Conservation (phyloP, 2,797 vertebrate genomes). For the Apodemus agrarius region DNA sequence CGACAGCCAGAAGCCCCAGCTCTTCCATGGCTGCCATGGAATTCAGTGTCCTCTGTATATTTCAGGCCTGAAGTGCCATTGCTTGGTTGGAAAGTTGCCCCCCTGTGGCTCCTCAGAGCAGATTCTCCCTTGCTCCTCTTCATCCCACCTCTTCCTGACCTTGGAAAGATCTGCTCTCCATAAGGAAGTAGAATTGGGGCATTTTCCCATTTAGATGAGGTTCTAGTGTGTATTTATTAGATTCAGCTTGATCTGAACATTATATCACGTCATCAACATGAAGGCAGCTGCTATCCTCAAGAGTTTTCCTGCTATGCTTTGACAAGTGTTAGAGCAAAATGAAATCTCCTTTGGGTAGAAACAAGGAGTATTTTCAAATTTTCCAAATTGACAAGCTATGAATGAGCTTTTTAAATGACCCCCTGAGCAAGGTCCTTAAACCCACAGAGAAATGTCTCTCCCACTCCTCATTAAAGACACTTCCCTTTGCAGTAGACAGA, state of each 20-base stretch:
- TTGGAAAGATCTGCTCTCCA: conserved; percentile 39
- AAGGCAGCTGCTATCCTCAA: conserved; percentile 56
- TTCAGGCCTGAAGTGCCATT: not conserved
- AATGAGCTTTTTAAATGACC: not conserved
- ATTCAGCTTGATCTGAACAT: conserved; percentile 66
- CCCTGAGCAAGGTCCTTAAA: not conserved
- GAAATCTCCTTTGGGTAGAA: not conserved
- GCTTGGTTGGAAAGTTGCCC: not conserved
- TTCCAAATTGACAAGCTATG: not conserved
- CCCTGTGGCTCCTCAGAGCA: not conserved
- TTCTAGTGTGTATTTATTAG: conserved; percentile 67
- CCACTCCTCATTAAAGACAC: not conserved
- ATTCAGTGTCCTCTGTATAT: not conserved
- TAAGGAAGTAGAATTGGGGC: conserved; percentile 39
- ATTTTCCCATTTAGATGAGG: conserved; percentile 67
- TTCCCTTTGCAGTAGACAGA: not conserved
- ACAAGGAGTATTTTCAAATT: not conserved
- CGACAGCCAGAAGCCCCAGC: not conserved
- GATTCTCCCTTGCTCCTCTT: not conserved
- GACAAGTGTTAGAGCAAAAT: not conserved
- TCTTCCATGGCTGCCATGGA: not conserved
- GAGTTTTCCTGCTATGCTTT: conserved; percentile 7
- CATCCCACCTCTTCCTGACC: not conserved
- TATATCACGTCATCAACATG: conserved; percentile 53
- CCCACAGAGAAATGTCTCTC: too few species aligned